Evolutionary conservation across 2,113 vertebrate species (phyloP).

Genomic region (Petaurus breviceps): DNA sequence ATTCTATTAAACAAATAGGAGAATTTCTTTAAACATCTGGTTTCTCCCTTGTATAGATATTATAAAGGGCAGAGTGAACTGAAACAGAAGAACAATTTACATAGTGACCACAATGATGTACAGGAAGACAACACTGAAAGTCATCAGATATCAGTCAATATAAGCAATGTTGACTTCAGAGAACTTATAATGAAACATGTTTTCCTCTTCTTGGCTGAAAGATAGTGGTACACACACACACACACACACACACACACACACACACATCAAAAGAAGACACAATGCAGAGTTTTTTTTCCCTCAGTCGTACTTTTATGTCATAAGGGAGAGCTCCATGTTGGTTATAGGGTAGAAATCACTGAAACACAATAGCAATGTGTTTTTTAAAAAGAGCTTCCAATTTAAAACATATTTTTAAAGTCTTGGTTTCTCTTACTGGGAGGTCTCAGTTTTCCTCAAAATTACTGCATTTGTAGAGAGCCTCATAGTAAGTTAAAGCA

Average conservation of each 20-base stretch:
- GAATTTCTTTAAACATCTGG: not conserved
- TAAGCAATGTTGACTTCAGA: not conserved
- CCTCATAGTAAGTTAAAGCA: not conserved
- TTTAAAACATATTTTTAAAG: not conserved
- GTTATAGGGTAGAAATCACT: not conserved
- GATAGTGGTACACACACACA: not conserved
- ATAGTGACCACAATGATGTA: not conserved
- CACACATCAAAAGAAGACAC: not conserved
- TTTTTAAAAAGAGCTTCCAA: not conserved
- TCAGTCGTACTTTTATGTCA: not conserved
- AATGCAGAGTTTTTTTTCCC: not conserved
- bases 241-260: too few relatives aligned
- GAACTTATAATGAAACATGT: not conserved
- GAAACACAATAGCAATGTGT: not conserved
- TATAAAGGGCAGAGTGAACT: not conserved
- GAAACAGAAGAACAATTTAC: not conserved
- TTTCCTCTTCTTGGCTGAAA: not conserved
- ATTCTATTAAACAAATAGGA: not conserved
- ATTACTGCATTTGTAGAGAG: not conserved
- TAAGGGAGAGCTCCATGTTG: not conserved
- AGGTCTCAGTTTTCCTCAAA: not conserved
- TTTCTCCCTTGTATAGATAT: not conserved
- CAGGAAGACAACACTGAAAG: not conserved
- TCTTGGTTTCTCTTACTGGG: not conserved
- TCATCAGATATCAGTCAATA: not conserved